Evolutionary conservation across 2,797 vertebrate species (phyloP).

Genomic region (Xiphophorus birchmanni): DNA sequence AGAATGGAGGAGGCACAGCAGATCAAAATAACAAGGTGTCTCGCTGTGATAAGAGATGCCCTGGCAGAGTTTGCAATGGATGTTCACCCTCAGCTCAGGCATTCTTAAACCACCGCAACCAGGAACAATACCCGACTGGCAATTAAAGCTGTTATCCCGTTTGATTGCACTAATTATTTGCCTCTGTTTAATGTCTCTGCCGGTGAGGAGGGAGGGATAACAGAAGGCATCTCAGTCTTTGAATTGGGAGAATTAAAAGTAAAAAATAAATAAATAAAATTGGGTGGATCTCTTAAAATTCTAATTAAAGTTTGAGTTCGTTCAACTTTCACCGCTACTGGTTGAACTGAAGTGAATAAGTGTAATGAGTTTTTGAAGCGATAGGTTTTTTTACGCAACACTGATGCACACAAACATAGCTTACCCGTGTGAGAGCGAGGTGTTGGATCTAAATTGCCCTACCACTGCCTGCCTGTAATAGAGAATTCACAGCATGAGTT

Average conservation of each 20-base stretch:
- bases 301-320: constrained; percentile 18
- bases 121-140: constrained; percentile 36
- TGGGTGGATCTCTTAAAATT: constrained; percentile 15
- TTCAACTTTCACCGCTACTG: constrained; percentile 13
- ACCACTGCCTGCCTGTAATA: constrained; percentile 53
- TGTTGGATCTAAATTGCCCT: constrained; percentile 32
- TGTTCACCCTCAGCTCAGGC: constrained; percentile 30
- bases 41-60: constrained; percentile 49
- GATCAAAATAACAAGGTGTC: constrained; percentile 50
- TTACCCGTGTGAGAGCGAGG: constrained; percentile 27
- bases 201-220: constrained; percentile 19
- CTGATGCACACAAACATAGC: constrained; percentile 14
- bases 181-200: constrained; percentile 41
- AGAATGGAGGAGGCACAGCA: constrained; percentile 30
- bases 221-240: constrained; percentile 24
- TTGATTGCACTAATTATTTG: constrained; percentile 54
- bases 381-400: background rate
- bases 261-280: constrained; percentile 3
- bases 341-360: constrained; percentile 16
- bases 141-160: constrained; percentile 41
- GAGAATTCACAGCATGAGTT: constrained; percentile 66
- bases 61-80: constrained; percentile 15
- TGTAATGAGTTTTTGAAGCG: constrained; percentile 9
- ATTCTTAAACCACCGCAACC: constrained; percentile 23
- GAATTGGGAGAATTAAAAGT: constrained; percentile 13